phyloP scores from a whole-genome alignment of 2,888 invertebrate species.

The Machimus rusticus region DNA sequence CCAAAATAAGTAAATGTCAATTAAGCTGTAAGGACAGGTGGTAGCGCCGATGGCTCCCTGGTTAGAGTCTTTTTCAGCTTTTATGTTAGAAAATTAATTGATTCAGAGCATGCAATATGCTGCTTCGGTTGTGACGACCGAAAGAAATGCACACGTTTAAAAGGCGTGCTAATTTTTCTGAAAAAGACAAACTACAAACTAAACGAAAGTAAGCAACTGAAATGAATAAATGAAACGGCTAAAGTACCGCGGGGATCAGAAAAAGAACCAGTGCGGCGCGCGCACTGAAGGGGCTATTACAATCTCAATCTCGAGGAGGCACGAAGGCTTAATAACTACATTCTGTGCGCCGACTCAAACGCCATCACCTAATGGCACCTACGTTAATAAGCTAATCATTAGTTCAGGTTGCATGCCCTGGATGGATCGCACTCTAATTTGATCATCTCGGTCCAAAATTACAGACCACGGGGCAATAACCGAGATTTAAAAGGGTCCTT shows the following conservation, averaged over 20 bases:
- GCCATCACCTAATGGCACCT: conserved; percentile 32
- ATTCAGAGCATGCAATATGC: background rate
- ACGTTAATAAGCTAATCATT: conserved; percentile 23
- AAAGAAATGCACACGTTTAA: background rate
- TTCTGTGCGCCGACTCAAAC: background rate
- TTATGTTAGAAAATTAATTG: background rate
- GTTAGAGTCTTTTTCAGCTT: background rate
- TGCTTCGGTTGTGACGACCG: background rate
- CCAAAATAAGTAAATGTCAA: background rate
- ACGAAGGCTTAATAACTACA: conserved; percentile 30
- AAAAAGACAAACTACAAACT: background rate
- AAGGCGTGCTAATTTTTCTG: background rate
- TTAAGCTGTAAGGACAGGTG: background rate
- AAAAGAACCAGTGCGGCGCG: background rate
- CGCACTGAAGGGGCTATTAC: conserved; percentile 2
- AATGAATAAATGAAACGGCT: background rate
- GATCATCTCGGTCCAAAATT: conserved; percentile 15
- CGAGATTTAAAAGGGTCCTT: background rate
- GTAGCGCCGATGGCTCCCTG: background rate
- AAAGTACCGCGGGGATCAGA: background rate
- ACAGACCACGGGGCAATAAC: conserved; percentile 12
- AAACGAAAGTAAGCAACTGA: conserved; percentile 7
- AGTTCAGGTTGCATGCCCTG: conserved; percentile 33
- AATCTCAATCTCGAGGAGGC: background rate
- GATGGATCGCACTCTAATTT: conserved; percentile 11